Evolutionary conservation across 2,797 vertebrate species (phyloP).

Genomic region (Artibeus lituratus): DNA sequence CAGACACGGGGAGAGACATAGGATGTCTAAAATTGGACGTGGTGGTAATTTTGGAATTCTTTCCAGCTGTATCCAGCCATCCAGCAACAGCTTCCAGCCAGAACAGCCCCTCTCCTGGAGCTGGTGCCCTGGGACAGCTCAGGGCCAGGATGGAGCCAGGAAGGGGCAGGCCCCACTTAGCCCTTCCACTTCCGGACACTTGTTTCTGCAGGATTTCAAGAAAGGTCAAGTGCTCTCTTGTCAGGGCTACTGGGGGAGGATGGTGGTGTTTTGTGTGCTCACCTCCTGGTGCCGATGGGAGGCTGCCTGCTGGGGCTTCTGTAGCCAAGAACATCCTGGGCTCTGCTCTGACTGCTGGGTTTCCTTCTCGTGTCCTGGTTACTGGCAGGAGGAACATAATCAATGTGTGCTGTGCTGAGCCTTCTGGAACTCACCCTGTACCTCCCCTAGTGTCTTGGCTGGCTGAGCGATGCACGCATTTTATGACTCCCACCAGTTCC

Average conservation of each 20-base stretch:
- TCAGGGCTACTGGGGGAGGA: not conserved
- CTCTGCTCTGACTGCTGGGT: not conserved
- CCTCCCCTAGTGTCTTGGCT: not conserved
- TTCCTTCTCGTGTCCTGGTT: not conserved
- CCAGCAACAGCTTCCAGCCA: not conserved
- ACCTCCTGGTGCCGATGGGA: accelerated
- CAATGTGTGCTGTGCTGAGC: not conserved
- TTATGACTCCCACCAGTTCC: not conserved
- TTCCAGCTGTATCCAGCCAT: not conserved
- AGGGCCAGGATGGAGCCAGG: not conserved
- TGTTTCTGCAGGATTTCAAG: not conserved
- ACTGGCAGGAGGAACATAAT: not conserved
- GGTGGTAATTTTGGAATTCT: not conserved
- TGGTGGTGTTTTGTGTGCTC: not conserved
- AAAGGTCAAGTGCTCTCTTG: not conserved
- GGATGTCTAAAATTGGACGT: not conserved
- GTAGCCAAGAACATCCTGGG: accelerated
- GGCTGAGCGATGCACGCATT: accelerated
- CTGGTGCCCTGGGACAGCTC: not conserved
- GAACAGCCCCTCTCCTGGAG: not conserved
- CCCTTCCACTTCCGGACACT: not conserved
- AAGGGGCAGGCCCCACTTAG: not conserved
- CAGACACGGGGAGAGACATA: not conserved
- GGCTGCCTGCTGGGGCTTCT: not conserved
- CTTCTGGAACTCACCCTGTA: not conserved